Percentiles rank a stretch among this genome's conserved stretches.
Conservation (phyloP, 2,888 invertebrate species). For the Therioaphis trifolii region DNA sequence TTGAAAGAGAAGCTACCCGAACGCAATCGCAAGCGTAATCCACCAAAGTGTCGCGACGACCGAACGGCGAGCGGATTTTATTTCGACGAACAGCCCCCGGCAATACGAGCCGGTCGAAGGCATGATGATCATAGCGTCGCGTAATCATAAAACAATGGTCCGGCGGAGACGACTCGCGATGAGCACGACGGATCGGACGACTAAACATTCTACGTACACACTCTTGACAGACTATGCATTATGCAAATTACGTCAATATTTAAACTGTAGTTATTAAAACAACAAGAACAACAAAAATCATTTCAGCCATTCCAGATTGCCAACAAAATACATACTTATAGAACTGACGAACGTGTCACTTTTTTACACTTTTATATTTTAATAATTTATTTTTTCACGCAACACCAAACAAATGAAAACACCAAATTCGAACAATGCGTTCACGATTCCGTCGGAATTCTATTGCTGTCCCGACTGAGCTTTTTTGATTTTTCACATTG, state of each 20-base stretch:
- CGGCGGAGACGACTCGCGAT: conserved; percentile 41
- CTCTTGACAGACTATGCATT: conserved; percentile 42
- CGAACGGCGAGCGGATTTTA: conserved; percentile 16
- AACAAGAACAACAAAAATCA: conserved; percentile 36
- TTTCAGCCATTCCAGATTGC: conserved; percentile 60
- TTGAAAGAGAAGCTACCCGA: conserved; percentile 26
- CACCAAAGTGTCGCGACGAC: conserved; percentile 42
- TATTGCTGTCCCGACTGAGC: conserved; percentile 3
- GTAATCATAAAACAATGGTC: conserved; percentile 19
- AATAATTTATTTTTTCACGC: conserved; percentile 30
- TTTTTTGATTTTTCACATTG: conserved; percentile 43
- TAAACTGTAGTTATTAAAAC: conserved; percentile 36
- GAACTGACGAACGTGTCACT: conserved; percentile 59
- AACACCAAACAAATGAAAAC: conserved; percentile 26
- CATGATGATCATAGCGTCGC: conserved; percentile 13
- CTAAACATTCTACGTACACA: conserved; percentile 53
- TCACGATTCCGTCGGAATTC: conserved; percentile 20
- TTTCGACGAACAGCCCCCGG: conserved; percentile 35
- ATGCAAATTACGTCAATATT: conserved; percentile 11
- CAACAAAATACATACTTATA: conserved; percentile 61
- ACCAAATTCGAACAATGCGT: conserved; percentile 22
- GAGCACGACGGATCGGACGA: conserved; percentile 42
- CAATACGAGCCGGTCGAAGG: conserved; percentile 42
- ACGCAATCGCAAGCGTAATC: conserved; percentile 38
- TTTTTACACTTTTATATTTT: conserved; percentile 47